These are phyloP conservation scores for Hirtodrosophila duncani DNA, from an alignment of 2,888 invertebrate species.

Conservation along the genomic window DNA sequence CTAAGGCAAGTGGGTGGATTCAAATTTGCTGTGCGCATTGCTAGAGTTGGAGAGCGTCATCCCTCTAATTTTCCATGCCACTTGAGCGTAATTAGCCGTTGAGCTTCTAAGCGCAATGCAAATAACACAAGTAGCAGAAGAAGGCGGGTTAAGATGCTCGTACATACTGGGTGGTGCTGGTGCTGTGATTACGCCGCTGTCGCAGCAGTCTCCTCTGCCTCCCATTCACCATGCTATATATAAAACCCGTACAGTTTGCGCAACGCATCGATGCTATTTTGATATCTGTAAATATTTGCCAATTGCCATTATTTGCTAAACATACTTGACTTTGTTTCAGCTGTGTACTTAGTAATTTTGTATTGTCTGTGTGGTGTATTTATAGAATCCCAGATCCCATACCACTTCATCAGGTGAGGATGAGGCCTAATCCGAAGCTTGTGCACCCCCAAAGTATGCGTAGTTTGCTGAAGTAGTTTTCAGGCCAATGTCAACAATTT, in stretches of 20 bases:
- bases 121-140: too few species aligned
- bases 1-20: conserved; percentile 18
- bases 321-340: conserved; percentile 32
- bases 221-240: conserved; percentile 42
- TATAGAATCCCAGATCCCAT: conserved; percentile 6
- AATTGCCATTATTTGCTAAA: conserved; percentile 51
- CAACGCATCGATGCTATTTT: conserved; percentile 67
- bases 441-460: conserved; percentile 16
- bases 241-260: conserved; percentile 51
- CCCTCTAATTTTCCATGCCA: conserved; percentile 70
- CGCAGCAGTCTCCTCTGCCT: not conserved
- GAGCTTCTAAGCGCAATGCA: conserved; percentile 57
- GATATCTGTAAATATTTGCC: conserved; percentile 64
- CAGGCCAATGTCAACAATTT: conserved; percentile 19
- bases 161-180: not conserved
- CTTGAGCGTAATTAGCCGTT: conserved; percentile 69
- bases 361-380: too few species aligned
- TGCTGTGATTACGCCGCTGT: conserved; percentile 1
- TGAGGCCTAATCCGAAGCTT: conserved; percentile 33
- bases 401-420: conserved; percentile 19
- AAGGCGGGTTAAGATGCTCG: too few species aligned
- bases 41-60: conserved; percentile 5
- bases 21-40: conserved; percentile 12
- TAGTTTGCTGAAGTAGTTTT: conserved; percentile 26
- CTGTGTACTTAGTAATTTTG: conserved; percentile 7